Conservation (phyloP, 2,888 invertebrate genomes). For the Hirudinaria manillensis region DNA sequence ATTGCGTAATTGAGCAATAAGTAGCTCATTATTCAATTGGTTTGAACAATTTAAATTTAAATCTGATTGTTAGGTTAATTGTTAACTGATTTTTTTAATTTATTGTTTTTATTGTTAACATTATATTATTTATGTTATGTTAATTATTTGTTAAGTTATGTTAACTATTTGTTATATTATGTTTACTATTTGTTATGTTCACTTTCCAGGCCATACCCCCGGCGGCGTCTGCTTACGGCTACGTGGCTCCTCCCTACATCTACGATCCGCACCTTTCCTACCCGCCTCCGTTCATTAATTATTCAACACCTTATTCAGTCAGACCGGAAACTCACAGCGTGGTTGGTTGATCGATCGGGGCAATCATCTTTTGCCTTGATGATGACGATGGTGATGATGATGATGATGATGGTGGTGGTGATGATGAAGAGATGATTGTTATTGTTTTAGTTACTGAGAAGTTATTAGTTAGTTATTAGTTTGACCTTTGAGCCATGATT, state of each 20-base stretch:
- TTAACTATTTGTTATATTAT: no score
- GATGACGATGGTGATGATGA: conserved; percentile 26
- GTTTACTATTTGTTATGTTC: no score
- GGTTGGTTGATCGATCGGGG: no score
- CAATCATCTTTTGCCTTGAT: no score
- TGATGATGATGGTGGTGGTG: conserved; percentile 30
- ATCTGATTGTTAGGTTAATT: no score
- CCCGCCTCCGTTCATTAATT: conserved; percentile 7
- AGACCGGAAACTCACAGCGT: neutral
- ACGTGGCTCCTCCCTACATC: conserved; percentile 26
- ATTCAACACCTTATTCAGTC: conserved; percentile 9
- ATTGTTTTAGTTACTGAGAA: neutral
- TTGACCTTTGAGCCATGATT: neutral
- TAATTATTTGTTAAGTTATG: no score
- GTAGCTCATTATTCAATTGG: no score
- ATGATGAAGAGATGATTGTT: neutral
- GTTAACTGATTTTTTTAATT: no score
- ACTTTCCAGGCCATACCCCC: neutral
- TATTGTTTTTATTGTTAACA: no score
- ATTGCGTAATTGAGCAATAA: no score
- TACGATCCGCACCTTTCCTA: conserved; percentile 26
- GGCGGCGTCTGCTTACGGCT: conserved; percentile 19
- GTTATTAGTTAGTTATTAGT: neutral
- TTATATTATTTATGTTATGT: no score
- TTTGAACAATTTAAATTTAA: no score